phyloP scores from a whole-genome alignment of 2,113 vertebrate species.

The Regulus satrapa region DNA sequence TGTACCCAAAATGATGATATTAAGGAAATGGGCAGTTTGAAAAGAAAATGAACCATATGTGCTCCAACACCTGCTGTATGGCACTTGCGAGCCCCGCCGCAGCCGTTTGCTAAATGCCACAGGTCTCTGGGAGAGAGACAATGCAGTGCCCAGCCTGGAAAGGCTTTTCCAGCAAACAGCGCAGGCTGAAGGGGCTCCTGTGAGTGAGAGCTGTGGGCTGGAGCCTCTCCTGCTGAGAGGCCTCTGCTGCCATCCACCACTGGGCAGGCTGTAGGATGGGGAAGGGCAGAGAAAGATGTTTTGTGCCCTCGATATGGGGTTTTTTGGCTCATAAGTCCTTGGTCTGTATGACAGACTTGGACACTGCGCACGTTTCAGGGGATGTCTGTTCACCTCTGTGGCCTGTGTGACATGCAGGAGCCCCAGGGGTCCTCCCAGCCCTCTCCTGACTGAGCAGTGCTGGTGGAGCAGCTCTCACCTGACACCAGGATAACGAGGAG shows the following conservation, averaged over 20 bases:
- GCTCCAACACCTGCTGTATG: slow-evolving; percentile 33
- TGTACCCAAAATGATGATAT: background rate
- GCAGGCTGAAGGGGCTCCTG: background rate
- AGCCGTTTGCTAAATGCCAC: background rate
- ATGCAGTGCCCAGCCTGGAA: background rate
- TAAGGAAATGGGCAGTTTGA: slow-evolving; percentile 50
- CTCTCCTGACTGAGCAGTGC: background rate
- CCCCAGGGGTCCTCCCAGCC: background rate
- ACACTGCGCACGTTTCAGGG: background rate
- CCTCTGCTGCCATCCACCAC: background rate
- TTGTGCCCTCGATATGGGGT: rapidly evolving
- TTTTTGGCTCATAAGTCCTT: background rate
- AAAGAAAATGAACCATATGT: slow-evolving; percentile 55
- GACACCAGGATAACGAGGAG: slow-evolving; percentile 88
- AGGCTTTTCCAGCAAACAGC: background rate
- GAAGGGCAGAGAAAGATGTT: background rate
- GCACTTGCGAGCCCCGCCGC: background rate
- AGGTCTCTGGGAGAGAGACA: background rate
- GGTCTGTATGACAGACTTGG: background rate
- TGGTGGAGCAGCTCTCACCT: slow-evolving; percentile 72
- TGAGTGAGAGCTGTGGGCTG: rapidly evolving
- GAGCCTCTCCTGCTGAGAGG: background rate
- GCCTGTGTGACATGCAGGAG: background rate
- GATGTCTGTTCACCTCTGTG: background rate
- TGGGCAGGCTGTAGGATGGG: background rate